These are phyloP conservation scores for Glaucomys volans DNA, from an alignment of 2,113 vertebrate genomes.

Conservation along the genomic window DNA sequence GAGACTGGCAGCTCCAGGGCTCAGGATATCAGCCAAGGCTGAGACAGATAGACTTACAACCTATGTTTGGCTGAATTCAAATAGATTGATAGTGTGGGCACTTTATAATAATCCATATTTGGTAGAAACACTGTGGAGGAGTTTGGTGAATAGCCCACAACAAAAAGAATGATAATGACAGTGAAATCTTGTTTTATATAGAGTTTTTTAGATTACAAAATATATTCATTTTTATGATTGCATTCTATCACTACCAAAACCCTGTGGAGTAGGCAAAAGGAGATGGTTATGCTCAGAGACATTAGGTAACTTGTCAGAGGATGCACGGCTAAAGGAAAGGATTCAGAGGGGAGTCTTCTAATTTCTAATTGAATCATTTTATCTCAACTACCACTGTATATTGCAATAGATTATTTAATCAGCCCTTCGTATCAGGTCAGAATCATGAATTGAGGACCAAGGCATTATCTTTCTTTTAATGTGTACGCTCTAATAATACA, in stretches of 20 bases:
- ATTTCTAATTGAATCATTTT: not conserved
- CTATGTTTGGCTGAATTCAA: not conserved
- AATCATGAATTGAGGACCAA: constrained; percentile 20
- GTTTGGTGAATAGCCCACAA: not conserved
- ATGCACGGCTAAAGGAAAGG: not conserved
- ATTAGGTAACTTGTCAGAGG: not conserved
- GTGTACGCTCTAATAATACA: not conserved
- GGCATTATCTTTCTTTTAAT: not conserved
- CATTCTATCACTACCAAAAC: not conserved
- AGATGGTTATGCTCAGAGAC: not conserved
- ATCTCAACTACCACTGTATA: not conserved
- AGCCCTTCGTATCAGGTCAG: not conserved
- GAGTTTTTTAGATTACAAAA: not conserved
- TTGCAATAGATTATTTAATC: not conserved
- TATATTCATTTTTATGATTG: not conserved
- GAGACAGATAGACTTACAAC: not conserved
- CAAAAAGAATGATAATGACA: not conserved
- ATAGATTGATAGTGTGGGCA: not conserved
- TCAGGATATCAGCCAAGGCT: not conserved
- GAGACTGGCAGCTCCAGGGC: not conserved
- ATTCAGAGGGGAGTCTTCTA: constrained; percentile 11
- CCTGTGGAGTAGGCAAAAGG: not conserved
- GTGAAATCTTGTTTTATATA: not conserved
- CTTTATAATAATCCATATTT: not conserved
- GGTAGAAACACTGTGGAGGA: not conserved